Percentiles rank a stretch among this genome's conserved stretches.
Evolutionary conservation across 2,888 invertebrate genomes (phyloP).

Genomic region (Philaethria dido): DNA sequence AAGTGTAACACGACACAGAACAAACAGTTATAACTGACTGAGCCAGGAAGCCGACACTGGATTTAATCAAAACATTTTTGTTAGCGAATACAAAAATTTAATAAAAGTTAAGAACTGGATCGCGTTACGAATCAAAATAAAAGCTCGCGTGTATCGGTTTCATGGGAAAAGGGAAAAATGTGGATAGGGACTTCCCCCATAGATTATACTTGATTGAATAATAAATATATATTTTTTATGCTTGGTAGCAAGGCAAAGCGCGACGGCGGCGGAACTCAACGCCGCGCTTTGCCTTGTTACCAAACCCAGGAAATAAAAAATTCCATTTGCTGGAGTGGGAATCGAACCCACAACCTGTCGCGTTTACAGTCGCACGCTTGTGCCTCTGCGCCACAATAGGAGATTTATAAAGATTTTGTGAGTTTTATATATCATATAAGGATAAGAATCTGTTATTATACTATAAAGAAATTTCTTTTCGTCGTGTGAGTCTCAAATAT

Average conservation of each 20-base stretch:
- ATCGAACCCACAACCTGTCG: too few species aligned
- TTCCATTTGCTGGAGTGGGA: too few species aligned
- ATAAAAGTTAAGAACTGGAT: constrained; percentile 49
- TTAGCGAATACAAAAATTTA: constrained; percentile 48
- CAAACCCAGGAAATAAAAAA: too few species aligned
- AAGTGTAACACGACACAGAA: constrained; percentile 14
- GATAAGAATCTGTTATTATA: too few species aligned
- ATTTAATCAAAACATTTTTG: constrained; percentile 43
- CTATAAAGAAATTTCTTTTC: too few species aligned
- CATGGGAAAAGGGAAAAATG: constrained; percentile 53
- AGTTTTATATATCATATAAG: too few species aligned
- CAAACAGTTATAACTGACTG: constrained; percentile 16
- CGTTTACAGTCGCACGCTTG: too few species aligned
- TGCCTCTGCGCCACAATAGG: too few species aligned
- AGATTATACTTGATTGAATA: constrained; percentile 2
- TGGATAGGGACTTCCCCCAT: constrained; percentile 5
- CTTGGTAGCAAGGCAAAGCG: too few species aligned
- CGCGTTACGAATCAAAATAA: constrained; percentile 43
- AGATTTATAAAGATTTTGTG: too few species aligned
- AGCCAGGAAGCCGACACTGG: constrained; percentile 9
- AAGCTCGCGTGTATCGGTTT: constrained; percentile 61
- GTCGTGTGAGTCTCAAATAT: too few species aligned
- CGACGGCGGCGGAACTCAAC: neutral
- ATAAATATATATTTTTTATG: too few species aligned
- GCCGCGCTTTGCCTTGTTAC: neutral